Base-by-base conservation (phyloP, 2,797 vertebrate genomes). In the Enteromius viviparus region DNA sequence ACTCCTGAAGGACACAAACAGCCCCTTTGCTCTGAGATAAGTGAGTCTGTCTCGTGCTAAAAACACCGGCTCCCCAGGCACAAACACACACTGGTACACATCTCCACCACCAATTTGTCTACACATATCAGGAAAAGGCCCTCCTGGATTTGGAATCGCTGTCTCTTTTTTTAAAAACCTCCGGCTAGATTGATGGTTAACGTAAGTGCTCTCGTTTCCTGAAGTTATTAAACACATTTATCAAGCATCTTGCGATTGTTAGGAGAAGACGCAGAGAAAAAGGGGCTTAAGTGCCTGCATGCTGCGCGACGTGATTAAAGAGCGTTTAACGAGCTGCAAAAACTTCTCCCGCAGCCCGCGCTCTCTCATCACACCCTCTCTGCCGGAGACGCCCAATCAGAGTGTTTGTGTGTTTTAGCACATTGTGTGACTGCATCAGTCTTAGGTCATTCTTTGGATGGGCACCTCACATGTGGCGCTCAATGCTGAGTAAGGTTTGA, bases 151-250 rank as follows among this genome's bases (percentile, higher is more conserved):
- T 89, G 62, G 69, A 90, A 87, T 87, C 66, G 84, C 85, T 68
- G 85, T 82, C 80, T 87, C 60, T 90, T 87, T 89, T 82, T 42
- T 40, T 9, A 8, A 40, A 79, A 69, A 51, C 85, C 88, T 84
- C 62, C 14, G 60, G 84, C 51, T 60, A 91, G 90, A 94, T 92
- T 92, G 89, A 94, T 95, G 84, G 71, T 70, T 86, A 66, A n/a
- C 17, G 19, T 91, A 93, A 93, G 91, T 93, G 91, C 89, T 91
- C 90, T 91, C 82, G 83, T 91, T 94, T 92, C 89, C 90, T 89
- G 51, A 85, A 84, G 85, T 92, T 94, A 93, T 93, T 93, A 90
- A 92, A 92, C 69, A 21, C 90, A 92, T 94, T 89, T 88, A 91
- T 94, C 91, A 92, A 90, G 84, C 84, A 89, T 86, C 88, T 89